phyloP scores from a whole-genome alignment of 2,888 invertebrate species.

The Drosophila testacea region DNA sequence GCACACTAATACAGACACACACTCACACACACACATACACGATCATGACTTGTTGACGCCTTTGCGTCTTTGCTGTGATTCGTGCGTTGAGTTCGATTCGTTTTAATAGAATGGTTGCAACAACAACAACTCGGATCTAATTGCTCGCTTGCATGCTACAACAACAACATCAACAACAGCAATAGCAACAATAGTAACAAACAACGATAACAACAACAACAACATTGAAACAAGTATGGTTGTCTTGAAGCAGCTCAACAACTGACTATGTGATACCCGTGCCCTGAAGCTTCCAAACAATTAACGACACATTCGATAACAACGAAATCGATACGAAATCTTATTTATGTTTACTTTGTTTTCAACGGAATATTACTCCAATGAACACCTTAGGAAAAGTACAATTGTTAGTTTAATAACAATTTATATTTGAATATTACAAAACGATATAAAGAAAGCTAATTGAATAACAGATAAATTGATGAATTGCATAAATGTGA shows the following conservation, averaged over 20 bases:
- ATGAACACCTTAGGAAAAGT: not conserved
- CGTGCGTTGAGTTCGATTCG: constrained; percentile 66
- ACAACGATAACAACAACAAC: constrained; percentile 19
- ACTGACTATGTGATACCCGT: constrained; percentile 51
- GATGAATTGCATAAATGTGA: too few relatives aligned
- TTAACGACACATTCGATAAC: constrained; percentile 51
- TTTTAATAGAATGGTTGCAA: constrained; percentile 64
- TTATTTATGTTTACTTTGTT: constrained; percentile 16
- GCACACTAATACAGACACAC: constrained; percentile 38
- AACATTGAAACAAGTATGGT: constrained; percentile 35
- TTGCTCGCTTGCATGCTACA: constrained; percentile 68
- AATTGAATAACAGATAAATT: too few relatives aligned
- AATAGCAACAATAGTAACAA: constrained; percentile 23
- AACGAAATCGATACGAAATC: constrained; percentile 12
- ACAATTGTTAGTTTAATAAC: not conserved
- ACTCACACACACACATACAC: constrained; percentile 9
- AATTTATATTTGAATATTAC: too few relatives aligned
- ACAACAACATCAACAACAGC: constrained; percentile 37
- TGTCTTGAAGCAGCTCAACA: constrained; percentile 14
- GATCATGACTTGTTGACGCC: constrained; percentile 54
- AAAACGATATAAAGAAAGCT: too few relatives aligned
- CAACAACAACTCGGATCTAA: constrained; percentile 57
- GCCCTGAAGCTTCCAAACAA: constrained; percentile 46
- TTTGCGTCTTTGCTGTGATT: constrained; percentile 69
- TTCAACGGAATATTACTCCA: not conserved